Evolutionary conservation across 2,888 invertebrate genomes (phyloP), one percentile per base, ranked within the genome.

Genomic region (Drosophila quinaria): DNA sequence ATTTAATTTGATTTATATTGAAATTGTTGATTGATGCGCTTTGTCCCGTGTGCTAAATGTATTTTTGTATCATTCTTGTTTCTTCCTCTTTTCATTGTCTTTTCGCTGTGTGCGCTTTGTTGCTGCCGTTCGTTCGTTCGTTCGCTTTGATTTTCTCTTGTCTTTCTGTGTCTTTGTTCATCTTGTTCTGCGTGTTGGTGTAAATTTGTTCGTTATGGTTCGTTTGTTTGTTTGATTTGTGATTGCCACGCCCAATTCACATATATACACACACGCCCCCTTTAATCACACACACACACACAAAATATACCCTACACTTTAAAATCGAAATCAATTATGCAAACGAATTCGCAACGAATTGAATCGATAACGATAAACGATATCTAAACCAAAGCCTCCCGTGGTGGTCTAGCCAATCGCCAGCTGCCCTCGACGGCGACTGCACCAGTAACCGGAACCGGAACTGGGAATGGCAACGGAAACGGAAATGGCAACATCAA

Each of bases 321-420:
- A 63, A 63, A 63, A 35, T 42, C 54, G 37, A 61, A 50, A 58
- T 59, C 54, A 61, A 69, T 59, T 56, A 56, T 56, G 52, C 50
- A 74, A 74, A 76, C 55, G 47, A 59, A 61, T 44, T 51, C 50
- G 63, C 54, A 63, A 19, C 63, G 50, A 35, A 61, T 52, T 64
- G 61, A 65, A 63, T 73, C 44, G 61, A 42, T 19, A 42, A 15
- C 42, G 29, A 29, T 29, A 29, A 31, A 31, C 44, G 46, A 72
- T 64, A 78, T 71, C 75, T 81, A 83, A 87, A 89, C 78, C 66
- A 88, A 89, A 92, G 98, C 97, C 64, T 96, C 96, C 72, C 94
- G 95, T 80, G 96, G 96, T 70, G 95, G 95, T 74, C 93, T 96
- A 76, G 96, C 96, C 11, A 95, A 96, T 92, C 94, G 97, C 62